These are phyloP conservation scores for Calidris pugnax DNA, from an alignment of 2,113 vertebrate species.

Conservation along the genomic window DNA sequence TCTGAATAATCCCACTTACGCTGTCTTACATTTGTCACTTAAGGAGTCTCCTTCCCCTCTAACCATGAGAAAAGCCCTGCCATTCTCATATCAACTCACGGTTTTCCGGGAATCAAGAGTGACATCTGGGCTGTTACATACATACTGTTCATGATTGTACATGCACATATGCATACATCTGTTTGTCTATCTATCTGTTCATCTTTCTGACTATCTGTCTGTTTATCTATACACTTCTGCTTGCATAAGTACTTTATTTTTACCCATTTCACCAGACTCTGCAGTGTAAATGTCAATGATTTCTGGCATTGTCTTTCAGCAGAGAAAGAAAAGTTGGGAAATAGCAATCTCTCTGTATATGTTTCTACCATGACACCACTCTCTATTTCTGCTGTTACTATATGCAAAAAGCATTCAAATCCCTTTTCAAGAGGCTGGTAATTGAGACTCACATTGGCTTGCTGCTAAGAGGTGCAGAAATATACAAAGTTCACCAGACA, in stretches of 20 bases:
- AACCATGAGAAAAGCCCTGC: neutral
- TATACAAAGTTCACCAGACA: neutral
- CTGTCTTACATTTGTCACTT: neutral
- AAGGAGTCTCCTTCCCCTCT: neutral
- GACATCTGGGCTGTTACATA: neutral
- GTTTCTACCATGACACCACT: neutral
- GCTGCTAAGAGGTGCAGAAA: neutral
- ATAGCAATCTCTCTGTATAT: neutral
- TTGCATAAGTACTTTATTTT: neutral
- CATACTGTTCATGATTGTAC: neutral
- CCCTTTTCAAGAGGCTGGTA: neutral
- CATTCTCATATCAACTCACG: neutral
- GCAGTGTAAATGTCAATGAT: neutral
- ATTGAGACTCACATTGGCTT: neutral
- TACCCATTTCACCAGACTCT: neutral
- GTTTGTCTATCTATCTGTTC: neutral
- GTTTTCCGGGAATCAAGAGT: neutral
- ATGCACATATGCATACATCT: neutral
- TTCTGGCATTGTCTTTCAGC: neutral
- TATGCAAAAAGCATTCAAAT: neutral
- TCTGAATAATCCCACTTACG: rapidly evolving
- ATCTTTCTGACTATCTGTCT: neutral
- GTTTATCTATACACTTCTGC: neutral
- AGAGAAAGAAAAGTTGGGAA: neutral
- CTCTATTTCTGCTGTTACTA: neutral